Evolutionary conservation across 2,113 vertebrate species (phyloP).

Genomic region (Menidia beryllina): DNA sequence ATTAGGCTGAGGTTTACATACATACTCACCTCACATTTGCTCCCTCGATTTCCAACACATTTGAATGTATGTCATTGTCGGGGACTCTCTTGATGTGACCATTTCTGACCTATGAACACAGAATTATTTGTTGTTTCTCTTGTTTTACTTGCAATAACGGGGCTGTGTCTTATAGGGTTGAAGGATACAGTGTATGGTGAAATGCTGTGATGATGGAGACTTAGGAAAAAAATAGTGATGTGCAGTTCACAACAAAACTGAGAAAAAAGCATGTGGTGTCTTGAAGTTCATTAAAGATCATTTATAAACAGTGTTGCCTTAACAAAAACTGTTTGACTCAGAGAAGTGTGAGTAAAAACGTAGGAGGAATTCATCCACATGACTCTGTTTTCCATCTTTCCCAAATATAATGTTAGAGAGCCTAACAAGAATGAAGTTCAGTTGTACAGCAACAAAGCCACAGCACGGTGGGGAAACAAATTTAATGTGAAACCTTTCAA

Average conservation of each 20-base stretch:
- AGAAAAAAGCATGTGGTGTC: background rate
- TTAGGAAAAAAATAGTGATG: too few species aligned
- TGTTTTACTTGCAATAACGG: background rate
- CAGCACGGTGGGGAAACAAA: too few species aligned
- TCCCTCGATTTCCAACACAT: constrained; percentile 94
- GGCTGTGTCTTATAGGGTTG: background rate
- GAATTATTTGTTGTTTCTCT: background rate
- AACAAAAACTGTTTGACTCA: too few species aligned
- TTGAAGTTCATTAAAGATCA: background rate
- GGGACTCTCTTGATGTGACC: constrained; percentile 95
- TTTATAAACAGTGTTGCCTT: background rate
- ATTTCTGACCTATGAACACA: constrained; percentile 87
- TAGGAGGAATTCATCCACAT: background rate
- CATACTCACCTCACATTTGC: constrained; percentile 90
- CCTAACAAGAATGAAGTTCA: too few species aligned
- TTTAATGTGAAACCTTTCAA: too few species aligned
- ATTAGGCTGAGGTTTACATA: too few species aligned
- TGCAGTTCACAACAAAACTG: background rate
- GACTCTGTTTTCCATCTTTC: too few species aligned
- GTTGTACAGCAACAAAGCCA: too few species aligned
- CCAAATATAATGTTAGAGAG: too few species aligned
- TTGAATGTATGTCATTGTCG: constrained; percentile 95
- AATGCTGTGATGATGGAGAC: background rate
- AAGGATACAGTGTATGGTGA: background rate
- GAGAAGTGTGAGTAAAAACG: background rate